Evolutionary conservation across 2,113 vertebrate genomes (phyloP).

Genomic region (Oryzias javanicus): DNA sequence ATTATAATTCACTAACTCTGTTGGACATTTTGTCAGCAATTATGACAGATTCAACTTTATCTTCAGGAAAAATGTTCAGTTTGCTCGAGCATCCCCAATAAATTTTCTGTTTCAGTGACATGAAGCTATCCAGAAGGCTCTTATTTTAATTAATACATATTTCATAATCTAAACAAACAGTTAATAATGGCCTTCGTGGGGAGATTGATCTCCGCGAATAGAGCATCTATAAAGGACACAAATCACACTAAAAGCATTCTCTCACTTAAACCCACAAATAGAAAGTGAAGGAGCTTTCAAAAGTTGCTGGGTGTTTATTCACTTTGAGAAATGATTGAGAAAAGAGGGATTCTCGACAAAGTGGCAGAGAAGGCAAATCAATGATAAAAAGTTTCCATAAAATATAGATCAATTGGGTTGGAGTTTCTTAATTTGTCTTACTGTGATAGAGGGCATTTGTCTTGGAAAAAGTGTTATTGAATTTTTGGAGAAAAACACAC

Average conservation of each 20-base stretch:
- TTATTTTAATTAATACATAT: conserved; percentile 78
- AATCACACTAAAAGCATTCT: conserved; percentile 76
- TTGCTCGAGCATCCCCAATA: conserved; percentile 38
- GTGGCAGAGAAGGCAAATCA: no score
- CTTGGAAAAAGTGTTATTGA: no score
- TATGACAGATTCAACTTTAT: conserved; percentile 39
- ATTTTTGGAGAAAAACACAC: no score
- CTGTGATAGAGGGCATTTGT: no score
- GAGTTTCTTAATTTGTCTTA: no score
- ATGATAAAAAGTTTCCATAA: no score
- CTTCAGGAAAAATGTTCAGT: conserved; percentile 27
- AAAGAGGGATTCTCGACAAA: no score
- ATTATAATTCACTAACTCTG: conserved; percentile 56
- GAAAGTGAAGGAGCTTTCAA: conserved; percentile 30
- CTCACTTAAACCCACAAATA: conserved; percentile 41
- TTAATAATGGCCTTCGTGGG: conserved; percentile 64
- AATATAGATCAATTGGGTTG: no score
- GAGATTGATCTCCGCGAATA: conserved; percentile 66
- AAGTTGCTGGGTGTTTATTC: conserved; percentile 6
- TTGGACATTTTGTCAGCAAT: conserved; percentile 30
- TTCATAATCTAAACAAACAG: conserved; percentile 66
- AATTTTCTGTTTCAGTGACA: conserved; percentile 68
- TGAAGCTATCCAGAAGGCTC: conserved; percentile 55
- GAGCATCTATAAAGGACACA: conserved; percentile 68
- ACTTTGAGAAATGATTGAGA: no score